These are phyloP conservation scores for Chiridota heheva DNA, from an alignment of 35 echinoderm and acorn worm species.

Conservation along the genomic window DNA sequence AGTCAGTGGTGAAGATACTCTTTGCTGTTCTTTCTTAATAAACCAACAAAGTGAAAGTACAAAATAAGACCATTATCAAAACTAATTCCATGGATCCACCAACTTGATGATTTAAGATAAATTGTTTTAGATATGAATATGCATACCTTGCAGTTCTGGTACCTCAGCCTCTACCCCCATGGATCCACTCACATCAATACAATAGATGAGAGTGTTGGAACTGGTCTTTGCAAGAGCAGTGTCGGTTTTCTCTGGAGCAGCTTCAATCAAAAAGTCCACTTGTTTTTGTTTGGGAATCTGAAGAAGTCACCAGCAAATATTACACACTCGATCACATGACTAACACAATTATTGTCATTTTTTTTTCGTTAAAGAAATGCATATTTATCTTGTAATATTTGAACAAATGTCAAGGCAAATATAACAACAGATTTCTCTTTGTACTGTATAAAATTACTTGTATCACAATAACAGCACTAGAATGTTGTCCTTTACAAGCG, in stretches of 20 bases:
- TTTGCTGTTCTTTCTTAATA: no score
- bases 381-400: not conserved
- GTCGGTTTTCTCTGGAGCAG: constrained; percentile 39
- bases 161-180: constrained; percentile 60
- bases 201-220: constrained; percentile 63
- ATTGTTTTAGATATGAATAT: no score
- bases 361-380: not conserved
- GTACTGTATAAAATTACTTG: no score
- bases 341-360: not conserved
- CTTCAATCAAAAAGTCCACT: constrained; percentile 81
- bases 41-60: no score
- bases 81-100: no score
- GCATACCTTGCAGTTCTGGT: constrained; percentile 81
- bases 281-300: constrained; percentile 87
- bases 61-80: no score
- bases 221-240: not conserved
- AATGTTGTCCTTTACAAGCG: no score
- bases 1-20: no score
- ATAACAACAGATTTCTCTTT: no score
- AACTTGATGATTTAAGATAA: no score
- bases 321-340: not conserved
- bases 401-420: no score
- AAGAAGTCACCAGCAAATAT: not conserved
- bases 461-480: no score
- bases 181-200: constrained; percentile 88